Base-by-base conservation (phyloP, 2,113 vertebrate genomes). In the Siphamia tubifer region DNA sequence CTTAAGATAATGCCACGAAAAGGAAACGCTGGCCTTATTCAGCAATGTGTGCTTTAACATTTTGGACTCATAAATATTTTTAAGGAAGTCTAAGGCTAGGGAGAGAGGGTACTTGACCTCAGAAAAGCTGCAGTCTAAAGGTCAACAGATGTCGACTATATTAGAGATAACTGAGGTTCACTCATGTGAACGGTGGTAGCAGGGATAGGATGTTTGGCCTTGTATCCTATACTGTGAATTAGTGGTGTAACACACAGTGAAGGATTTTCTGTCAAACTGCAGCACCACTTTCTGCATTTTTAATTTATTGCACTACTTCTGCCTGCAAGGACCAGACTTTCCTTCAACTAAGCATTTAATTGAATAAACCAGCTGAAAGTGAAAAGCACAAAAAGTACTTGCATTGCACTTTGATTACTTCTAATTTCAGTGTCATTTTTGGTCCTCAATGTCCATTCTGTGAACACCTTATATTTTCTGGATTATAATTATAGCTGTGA, bases 211-310 rank as follows among this genome's bases (percentile, higher is more conserved):
- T 51, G 36, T 15, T n/a, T 2, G 20, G 38, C 74, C 62, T 67
- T 67, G 54, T 55, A 54, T 40, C 13, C 42, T 54, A 72, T 36
- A 44, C 36, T 36, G 21, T 71, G 45, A 77, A 61, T 66, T 42
- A 60, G 44, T 42, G 39, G 25, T 47, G 53, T 12, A 51, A 52
- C 3, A 13, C 30, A 47, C 4, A 57, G 25, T 8, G 3, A 49
- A 11, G 31, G 10, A 9, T 49, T 24, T 25, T 16, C 43, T 15
- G 36, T 58, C 4, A 24, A 53, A 53, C 38, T 39, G 35, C 23
- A 16, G 30, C 9, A n/a, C 36, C 23, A 13, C n/a, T 42, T 35
- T 54, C 39, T 44, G 40, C 31, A 7, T 20, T 9, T 21, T 20
- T 5, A 35, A 66, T 61, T 43, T 66, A 67, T 21, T 13, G 48